Evolutionary conservation across 2,888 invertebrate genomes (phyloP).

Genomic region (Hofmannophila pseudospretella): DNA sequence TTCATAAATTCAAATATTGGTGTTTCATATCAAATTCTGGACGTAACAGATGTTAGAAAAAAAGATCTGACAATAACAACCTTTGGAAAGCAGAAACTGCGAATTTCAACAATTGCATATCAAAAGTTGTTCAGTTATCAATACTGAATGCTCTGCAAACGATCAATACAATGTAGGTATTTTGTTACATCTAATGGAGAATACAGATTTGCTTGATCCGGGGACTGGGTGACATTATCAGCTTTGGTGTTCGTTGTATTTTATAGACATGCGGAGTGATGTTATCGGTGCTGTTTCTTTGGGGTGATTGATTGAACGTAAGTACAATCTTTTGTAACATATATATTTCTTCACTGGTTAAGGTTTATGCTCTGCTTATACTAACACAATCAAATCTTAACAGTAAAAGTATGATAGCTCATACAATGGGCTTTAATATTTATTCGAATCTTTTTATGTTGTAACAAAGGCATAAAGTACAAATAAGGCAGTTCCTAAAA

Average conservation of each 20-base stretch:
- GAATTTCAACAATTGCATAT: too few species aligned
- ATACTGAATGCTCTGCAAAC: constrained; percentile 9
- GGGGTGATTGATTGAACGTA: constrained; percentile 39
- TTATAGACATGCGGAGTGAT: constrained; percentile 36
- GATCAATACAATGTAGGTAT: not conserved
- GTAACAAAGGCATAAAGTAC: too few species aligned
- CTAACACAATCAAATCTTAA: constrained; percentile 1
- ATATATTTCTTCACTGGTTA: constrained; percentile 12
- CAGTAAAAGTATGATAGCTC: too few species aligned
- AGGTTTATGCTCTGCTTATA: constrained; percentile 4
- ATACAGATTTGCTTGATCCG: constrained; percentile 37
- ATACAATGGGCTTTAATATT: too few species aligned
- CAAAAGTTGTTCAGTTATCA: too few species aligned
- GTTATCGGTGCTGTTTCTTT: constrained; percentile 30
- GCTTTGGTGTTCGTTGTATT: constrained; percentile 38
- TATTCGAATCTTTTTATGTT: not conserved
- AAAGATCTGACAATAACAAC: too few species aligned
- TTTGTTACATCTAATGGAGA: not conserved
- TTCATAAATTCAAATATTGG: too few species aligned
- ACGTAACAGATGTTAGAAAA: too few species aligned
- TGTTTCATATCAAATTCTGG: too few species aligned
- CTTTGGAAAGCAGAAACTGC: too few species aligned
- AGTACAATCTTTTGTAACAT: constrained; percentile 48
- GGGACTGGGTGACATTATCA: constrained; percentile 32
- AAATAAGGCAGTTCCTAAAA: too few species aligned